phyloP scores from a whole-genome alignment of 2,113 vertebrate genomes.

The Crotalus tigris region DNA sequence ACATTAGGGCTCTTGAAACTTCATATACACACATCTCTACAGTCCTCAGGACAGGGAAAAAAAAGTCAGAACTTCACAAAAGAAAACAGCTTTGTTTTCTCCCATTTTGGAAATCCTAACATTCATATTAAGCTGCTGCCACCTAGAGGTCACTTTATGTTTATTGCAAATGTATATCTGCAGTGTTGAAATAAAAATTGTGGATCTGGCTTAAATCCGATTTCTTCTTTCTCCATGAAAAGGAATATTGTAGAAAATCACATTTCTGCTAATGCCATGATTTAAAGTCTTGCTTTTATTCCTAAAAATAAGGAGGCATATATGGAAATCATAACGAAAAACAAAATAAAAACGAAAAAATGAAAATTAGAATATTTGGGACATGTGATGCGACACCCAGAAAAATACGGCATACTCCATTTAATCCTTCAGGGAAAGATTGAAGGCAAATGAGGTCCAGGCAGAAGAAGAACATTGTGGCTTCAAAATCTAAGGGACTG shows the following conservation, averaged over 20 bases:
- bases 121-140: conserved; percentile 64
- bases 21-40: neutral
- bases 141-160: conserved; percentile 51
- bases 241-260: neutral
- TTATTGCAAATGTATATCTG: neutral
- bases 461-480: too few species aligned
- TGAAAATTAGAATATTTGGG: too few species aligned
- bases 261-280: neutral
- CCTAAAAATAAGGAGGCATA: neutral
- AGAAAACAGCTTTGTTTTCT: neutral
- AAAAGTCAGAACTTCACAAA: neutral
- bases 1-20: neutral
- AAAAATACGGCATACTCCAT: too few species aligned
- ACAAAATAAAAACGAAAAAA: too few species aligned
- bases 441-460: too few species aligned
- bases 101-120: accelerated
- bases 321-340: neutral
- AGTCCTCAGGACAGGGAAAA: neutral
- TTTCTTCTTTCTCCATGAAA: neutral
- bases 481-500: too few species aligned
- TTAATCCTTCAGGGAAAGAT: too few species aligned
- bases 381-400: too few species aligned
- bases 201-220: neutral
- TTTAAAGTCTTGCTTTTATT: neutral
- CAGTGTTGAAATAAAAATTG: neutral